Evolutionary conservation across 2,113 vertebrate species (phyloP).

Genomic region (Nesogale talazaci): DNA sequence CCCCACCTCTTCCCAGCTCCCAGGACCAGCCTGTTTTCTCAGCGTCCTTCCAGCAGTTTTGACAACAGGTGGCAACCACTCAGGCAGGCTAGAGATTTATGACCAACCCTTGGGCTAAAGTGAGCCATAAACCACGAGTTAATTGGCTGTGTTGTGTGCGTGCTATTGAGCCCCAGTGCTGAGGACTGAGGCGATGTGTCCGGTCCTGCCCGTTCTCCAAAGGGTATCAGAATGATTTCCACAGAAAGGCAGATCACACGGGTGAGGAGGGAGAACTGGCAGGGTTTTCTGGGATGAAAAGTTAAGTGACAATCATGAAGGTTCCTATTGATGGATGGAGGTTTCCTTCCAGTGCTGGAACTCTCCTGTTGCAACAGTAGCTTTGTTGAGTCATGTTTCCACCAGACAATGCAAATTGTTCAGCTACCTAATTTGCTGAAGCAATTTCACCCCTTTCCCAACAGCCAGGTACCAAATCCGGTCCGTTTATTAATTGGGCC

Average conservation of each 20-base stretch:
- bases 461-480: neutral
- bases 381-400: constrained; percentile 7
- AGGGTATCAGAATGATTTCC: constrained; percentile 28
- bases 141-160: neutral
- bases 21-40: too few species aligned
- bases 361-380: neutral
- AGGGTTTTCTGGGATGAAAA: neutral
- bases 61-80: too few species aligned
- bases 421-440: neutral
- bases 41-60: too few species aligned
- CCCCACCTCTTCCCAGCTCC: neutral
- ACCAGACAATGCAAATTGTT: neutral
- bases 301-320: neutral
- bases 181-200: neutral
- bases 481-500: neutral
- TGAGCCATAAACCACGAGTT: neutral
- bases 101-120: too few species aligned
- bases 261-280: neutral
- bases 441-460: neutral
- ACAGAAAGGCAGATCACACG: neutral
- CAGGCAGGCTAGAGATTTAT: too few species aligned
- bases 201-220: neutral
- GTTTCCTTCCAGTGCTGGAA: neutral
- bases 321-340: neutral
- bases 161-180: neutral